These are phyloP conservation scores for Palloptera scutellata DNA, from an alignment of 2,888 invertebrate genomes.

Conservation along the genomic window DNA sequence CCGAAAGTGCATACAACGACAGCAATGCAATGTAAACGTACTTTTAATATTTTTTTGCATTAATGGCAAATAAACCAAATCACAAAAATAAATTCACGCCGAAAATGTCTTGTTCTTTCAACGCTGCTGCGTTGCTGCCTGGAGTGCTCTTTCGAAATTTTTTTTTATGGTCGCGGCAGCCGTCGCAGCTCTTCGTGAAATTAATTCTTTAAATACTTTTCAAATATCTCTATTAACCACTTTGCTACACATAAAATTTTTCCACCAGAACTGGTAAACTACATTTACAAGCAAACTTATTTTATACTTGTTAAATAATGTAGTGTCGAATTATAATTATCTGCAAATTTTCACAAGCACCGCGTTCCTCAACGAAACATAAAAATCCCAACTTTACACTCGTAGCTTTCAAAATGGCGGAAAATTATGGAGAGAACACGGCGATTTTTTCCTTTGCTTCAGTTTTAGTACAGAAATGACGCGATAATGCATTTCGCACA, in stretches of 20 bases:
- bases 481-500: conserved; percentile 46
- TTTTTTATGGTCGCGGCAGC: conserved; percentile 45
- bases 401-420: conserved; percentile 66
- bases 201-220: conserved; percentile 44
- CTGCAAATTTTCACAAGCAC: conserved; percentile 58
- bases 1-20: too few relatives aligned
- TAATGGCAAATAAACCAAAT: too few relatives aligned
- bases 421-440: conserved; percentile 53
- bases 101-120: not conserved
- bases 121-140: conserved; percentile 17
- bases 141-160: conserved; percentile 38
- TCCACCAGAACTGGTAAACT: conserved; percentile 16
- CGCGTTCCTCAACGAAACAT: conserved; percentile 57
- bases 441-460: conserved; percentile 43
- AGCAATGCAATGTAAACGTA: too few relatives aligned
- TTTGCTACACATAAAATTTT: conserved; percentile 27
- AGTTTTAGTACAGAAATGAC: conserved; percentile 64
- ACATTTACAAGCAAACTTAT: conserved; percentile 4
- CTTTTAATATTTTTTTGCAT: too few relatives aligned
- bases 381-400: conserved; percentile 61
- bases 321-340: conserved; percentile 47
- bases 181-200: conserved; percentile 47
- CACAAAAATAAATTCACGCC: not conserved
- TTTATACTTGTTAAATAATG: conserved; percentile 19
- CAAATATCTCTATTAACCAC: conserved; percentile 40